These are phyloP conservation scores for Drosophila siamana DNA, from an alignment of 2,888 invertebrate genomes.

Conservation along the genomic window DNA sequence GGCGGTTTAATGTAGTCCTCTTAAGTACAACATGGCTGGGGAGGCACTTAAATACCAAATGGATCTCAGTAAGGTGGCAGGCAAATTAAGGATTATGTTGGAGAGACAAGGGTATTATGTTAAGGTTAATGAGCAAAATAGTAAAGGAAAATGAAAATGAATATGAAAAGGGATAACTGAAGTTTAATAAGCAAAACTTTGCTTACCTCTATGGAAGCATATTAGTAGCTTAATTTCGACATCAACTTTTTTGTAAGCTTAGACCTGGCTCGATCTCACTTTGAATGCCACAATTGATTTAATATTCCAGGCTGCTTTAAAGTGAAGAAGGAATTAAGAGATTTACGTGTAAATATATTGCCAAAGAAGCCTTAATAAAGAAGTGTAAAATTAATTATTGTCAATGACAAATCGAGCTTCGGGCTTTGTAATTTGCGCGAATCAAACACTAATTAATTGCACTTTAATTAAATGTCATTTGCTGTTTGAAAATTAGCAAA, in stretches of 20 bases:
- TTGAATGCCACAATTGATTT: neutral
- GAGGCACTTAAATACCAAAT: slow-evolving; percentile 14
- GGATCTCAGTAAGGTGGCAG: slow-evolving; percentile 28
- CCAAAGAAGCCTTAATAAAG: neutral
- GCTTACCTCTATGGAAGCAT: neutral
- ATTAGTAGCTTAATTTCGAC: neutral
- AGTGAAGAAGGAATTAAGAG: neutral
- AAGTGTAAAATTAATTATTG: neutral
- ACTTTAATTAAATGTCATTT: slow-evolving; percentile 29
- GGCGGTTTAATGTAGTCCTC: slow-evolving; percentile 17
- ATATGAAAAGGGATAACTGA: neutral
- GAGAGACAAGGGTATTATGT: slow-evolving; percentile 11
- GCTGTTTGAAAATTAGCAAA: slow-evolving; percentile 39
- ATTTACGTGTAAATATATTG: neutral
- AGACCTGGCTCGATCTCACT: too few relatives aligned
- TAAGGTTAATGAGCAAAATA: slow-evolving; percentile 26
- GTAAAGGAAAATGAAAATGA: neutral
- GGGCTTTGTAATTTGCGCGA: slow-evolving; percentile 20
- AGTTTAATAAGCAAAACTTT: slow-evolving; percentile 1
- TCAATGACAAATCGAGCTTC: neutral
- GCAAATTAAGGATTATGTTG: slow-evolving; percentile 42
- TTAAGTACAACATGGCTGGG: neutral
- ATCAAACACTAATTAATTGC: slow-evolving; percentile 32
- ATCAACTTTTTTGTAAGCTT: neutral
- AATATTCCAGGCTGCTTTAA: too few relatives aligned